Conservation (phyloP, 2,888 invertebrate species). For the Notodromas monacha region DNA sequence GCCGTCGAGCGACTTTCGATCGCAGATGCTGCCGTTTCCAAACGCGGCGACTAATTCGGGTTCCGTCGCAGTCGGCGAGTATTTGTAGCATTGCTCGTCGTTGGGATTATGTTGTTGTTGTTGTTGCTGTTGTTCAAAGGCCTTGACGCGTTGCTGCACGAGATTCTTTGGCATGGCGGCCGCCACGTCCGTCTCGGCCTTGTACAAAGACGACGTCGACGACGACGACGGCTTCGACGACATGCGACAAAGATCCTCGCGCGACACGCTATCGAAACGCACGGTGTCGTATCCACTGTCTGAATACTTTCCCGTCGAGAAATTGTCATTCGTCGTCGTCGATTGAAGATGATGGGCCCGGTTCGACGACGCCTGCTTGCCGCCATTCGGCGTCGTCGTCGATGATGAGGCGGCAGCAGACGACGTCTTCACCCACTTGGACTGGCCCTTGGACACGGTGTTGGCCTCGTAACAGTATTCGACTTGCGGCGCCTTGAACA, state of each 20-base stretch:
- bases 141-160: constrained; percentile 14
- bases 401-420: no score
- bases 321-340: constrained; percentile 11
- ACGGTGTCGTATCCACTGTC: constrained; percentile 15
- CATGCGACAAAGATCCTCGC: neutral
- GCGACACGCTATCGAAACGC: constrained; percentile 9
- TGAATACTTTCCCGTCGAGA: constrained; percentile 13
- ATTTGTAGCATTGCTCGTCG: constrained; percentile 8
- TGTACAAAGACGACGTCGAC: neutral
- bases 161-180: constrained; percentile 13
- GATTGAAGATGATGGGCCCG: no score
- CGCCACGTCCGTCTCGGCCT: constrained; percentile 9
- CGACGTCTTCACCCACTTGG: no score
- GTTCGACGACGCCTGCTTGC: no score
- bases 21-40: neutral
- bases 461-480: constrained; percentile 4
- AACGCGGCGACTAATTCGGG: constrained; percentile 1
- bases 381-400: no score
- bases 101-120: constrained; percentile 8
- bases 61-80: neutral
- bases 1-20: neutral
- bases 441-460: no score
- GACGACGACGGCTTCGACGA: constrained; percentile 6
- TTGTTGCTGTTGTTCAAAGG: constrained; percentile 11
- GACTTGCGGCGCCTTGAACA: no score